Conservation (phyloP, 2,113 vertebrate genomes). For the Sapayoa aenigma region DNA sequence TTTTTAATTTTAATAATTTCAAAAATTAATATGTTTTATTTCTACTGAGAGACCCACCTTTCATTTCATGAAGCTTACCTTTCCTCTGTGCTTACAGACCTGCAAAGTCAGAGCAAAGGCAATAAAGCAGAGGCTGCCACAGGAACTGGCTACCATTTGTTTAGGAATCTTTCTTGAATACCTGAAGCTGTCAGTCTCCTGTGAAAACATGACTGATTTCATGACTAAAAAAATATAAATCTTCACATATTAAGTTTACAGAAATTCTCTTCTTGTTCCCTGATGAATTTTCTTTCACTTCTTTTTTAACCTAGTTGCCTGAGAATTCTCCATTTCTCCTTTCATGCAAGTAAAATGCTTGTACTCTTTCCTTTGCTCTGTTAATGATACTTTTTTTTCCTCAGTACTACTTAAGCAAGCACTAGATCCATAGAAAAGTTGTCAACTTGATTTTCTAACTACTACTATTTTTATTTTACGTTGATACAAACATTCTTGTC, state of each 20-base stretch:
- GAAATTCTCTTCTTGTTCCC: neutral
- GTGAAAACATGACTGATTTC: neutral
- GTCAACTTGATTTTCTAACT: neutral
- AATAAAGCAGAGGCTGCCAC: neutral
- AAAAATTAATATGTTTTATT: neutral
- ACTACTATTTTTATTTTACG: neutral
- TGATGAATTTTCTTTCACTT: neutral
- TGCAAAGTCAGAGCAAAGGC: neutral
- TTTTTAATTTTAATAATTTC: neutral
- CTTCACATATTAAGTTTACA: neutral
- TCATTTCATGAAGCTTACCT: neutral
- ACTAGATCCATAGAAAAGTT: neutral
- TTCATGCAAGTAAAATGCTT: neutral
- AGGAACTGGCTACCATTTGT: neutral
- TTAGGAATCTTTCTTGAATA: neutral
- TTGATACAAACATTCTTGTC: neutral
- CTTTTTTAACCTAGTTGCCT: neutral
- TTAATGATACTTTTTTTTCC: neutral
- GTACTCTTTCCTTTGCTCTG: neutral
- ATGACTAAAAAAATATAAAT: neutral
- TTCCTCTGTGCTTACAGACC: neutral
- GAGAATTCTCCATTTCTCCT: neutral
- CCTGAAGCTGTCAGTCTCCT: neutral
- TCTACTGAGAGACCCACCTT: neutral
- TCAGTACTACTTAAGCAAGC: neutral